phyloP scores from a whole-genome alignment of 2,888 invertebrate species.

The Drosophila rubida region DNA sequence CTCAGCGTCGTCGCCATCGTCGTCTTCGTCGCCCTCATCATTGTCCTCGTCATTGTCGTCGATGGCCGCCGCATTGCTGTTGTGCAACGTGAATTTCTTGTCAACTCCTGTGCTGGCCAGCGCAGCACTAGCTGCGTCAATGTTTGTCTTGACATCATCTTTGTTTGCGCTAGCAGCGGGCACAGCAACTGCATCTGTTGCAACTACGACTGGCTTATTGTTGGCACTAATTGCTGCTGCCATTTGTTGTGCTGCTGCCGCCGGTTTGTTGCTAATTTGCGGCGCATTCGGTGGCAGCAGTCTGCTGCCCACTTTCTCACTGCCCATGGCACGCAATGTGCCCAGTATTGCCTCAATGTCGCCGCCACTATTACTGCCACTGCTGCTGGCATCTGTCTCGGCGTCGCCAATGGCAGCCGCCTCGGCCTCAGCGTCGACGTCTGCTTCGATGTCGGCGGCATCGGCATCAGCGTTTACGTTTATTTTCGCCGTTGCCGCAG shows the following conservation, averaged over 20 bases:
- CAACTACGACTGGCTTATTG: constrained; percentile 50
- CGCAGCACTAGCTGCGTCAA: constrained; percentile 31
- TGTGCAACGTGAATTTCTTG: constrained; percentile 21
- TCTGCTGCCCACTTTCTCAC: constrained; percentile 35
- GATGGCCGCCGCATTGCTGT: constrained; percentile 21
- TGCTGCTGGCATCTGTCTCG: constrained; percentile 21
- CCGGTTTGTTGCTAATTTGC: constrained; percentile 79
- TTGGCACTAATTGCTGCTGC: constrained; percentile 65
- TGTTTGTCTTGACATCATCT: constrained; percentile 43
- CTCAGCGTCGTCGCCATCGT: constrained; percentile 34
- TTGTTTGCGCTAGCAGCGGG: constrained; percentile 21
- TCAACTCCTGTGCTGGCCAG: constrained; percentile 34
- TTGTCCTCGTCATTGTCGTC: constrained; percentile 32
- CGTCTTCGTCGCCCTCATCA: constrained; percentile 40
- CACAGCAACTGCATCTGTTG: constrained; percentile 28
- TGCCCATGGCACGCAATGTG: constrained; percentile 78
- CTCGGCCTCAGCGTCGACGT: constrained; percentile 22
- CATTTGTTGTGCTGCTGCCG: constrained; percentile 57
- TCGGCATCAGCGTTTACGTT: constrained; percentile 42
- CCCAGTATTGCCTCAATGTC: constrained; percentile 54
- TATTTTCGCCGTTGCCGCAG: constrained; percentile 24
- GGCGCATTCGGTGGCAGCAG: constrained; percentile 77
- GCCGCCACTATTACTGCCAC: constrained; percentile 44
- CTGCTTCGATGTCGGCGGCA: constrained; percentile 34
- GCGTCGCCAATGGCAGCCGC: constrained; percentile 26